These are phyloP conservation scores for Pseudochirops corinnae DNA, from an alignment of 2,797 vertebrate species.

Conservation along the genomic window DNA sequence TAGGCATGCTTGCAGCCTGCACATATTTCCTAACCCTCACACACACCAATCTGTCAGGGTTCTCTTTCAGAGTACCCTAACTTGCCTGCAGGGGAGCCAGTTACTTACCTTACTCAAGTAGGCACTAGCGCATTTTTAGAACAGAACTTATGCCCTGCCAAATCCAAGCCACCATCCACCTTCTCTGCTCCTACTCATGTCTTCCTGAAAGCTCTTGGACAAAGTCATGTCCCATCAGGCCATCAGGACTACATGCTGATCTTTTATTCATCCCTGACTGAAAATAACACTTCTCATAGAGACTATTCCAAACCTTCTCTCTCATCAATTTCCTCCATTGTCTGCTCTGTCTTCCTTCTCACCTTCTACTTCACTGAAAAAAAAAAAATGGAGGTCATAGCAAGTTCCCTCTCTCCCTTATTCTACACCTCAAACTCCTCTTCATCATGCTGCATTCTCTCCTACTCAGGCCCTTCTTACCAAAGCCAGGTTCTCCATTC, in stretches of 20 bases:
- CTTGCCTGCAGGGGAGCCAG: too few species aligned
- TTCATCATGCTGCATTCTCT: background rate
- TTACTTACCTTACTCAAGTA: too few species aligned
- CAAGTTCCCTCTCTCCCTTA: background rate
- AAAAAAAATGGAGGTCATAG: background rate
- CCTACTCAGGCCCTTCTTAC: background rate
- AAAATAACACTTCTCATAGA: background rate
- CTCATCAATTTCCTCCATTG: background rate
- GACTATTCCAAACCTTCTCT: background rate
- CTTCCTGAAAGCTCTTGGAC: background rate
- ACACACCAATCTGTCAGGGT: too few species aligned
- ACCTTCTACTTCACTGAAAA: background rate
- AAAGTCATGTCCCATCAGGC: background rate
- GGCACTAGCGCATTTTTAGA: too few species aligned
- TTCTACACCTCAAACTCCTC: background rate
- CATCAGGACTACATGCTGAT: background rate
- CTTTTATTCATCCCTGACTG: background rate
- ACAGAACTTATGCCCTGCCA: background rate
- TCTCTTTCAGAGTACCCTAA: too few species aligned
- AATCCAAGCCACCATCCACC: background rate
- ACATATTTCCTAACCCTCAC: too few species aligned
- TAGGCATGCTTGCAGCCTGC: too few species aligned
- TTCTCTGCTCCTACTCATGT: background rate
- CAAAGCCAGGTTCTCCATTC: background rate
- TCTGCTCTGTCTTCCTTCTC: background rate